A percentile compares a stretch with the other conserved stretches of the same genome.
Evolutionary conservation across 2,888 invertebrate genomes (phyloP).

Genomic region (Ethmia dodecea): DNA sequence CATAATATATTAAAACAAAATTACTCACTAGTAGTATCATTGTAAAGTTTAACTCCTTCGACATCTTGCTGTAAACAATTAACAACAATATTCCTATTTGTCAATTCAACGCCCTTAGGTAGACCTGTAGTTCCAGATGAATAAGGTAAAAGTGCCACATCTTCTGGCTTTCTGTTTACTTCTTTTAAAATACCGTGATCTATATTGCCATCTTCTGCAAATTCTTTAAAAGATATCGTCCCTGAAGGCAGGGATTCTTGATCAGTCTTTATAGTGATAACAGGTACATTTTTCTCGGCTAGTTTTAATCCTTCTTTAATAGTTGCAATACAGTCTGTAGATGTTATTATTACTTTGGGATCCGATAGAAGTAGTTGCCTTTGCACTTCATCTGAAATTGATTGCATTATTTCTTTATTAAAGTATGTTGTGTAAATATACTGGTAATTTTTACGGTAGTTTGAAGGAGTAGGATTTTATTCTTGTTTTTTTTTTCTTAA

Average conservation of each 20-base stretch:
- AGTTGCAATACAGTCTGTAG: conserved; percentile 60
- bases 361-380: conserved; percentile 78
- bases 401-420: not conserved
- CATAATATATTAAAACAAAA: conserved; percentile 1
- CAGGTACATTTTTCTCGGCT: conserved; percentile 62
- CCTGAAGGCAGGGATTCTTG: conserved; percentile 59
- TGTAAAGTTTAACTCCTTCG: conserved; percentile 34
- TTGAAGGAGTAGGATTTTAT: too few species aligned
- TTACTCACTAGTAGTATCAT: conserved; percentile 48
- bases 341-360: conserved; percentile 79
- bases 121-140: conserved; percentile 92
- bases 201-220: conserved; percentile 60
- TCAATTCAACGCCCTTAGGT: conserved; percentile 84
- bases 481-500: too few species aligned
- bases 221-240: conserved; percentile 79
- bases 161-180: conserved; percentile 58
- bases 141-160: conserved; percentile 84
- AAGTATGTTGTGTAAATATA: too few species aligned
- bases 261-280: conserved; percentile 47
- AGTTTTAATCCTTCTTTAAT: conserved; percentile 63
- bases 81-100: conserved; percentile 75
- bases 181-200: conserved; percentile 66
- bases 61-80: conserved; percentile 58
- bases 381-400: conserved; percentile 82
- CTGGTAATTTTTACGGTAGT: too few species aligned